Conservation (phyloP, 2,888 invertebrate genomes). For the Isotomurus palustris region DNA sequence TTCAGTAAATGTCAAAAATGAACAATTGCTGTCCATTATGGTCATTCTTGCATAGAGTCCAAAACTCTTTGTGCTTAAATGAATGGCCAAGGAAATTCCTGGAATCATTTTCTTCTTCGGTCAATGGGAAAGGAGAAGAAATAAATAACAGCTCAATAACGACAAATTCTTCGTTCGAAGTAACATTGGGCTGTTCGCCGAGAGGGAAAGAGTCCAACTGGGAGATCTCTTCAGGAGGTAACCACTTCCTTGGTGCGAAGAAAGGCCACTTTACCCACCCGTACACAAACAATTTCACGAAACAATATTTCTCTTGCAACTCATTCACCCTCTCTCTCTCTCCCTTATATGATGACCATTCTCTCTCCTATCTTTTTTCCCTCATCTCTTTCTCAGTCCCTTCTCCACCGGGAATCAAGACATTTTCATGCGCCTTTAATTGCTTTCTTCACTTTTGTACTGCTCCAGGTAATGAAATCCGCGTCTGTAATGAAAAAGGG, state of each 20-base stretch:
- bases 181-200: no score
- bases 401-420: conserved; percentile 15
- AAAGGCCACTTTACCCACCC: no score
- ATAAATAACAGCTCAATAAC: conserved; percentile 46
- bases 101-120: conserved; percentile 45
- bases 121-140: conserved; percentile 44
- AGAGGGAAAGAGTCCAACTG: conserved; percentile 16
- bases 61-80: conserved; percentile 37
- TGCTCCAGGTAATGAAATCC: neutral
- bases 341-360: conserved; percentile 1
- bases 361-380: neutral
- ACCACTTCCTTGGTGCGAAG: conserved; percentile 8
- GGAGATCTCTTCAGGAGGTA: conserved; percentile 4
- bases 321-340: no score
- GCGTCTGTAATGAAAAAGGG: no score
- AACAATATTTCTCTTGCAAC: no score
- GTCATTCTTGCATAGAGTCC: conserved; percentile 46
- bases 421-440: neutral
- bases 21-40: conserved; percentile 47
- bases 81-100: conserved; percentile 40
- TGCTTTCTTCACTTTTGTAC: neutral
- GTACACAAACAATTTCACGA: no score
- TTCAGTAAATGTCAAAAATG: conserved; percentile 46
- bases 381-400: neutral
- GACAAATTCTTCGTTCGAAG: conserved; percentile 36